These are phyloP conservation scores for Labeo rohita DNA, from an alignment of 2,113 vertebrate species.

Conservation along the genomic window DNA sequence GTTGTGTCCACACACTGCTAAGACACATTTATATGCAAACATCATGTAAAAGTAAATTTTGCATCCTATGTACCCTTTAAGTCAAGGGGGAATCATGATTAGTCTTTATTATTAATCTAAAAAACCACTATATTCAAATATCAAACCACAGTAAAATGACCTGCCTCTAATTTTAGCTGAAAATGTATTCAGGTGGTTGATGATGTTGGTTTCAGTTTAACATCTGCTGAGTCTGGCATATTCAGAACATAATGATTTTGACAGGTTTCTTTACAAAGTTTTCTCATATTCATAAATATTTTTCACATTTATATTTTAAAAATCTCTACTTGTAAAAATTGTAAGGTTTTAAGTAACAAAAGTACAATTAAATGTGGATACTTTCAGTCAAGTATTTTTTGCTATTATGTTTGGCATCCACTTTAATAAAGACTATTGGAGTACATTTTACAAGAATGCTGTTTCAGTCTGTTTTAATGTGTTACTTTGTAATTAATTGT, in stretches of 20 bases:
- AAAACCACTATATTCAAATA: not conserved
- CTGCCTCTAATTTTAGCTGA: not conserved
- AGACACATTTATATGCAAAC: too few species aligned
- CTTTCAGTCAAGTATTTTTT: not conserved
- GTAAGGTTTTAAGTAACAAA: too few species aligned
- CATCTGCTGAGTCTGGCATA: not conserved
- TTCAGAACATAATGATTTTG: not conserved
- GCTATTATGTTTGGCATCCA: not conserved
- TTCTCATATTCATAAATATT: too few species aligned
- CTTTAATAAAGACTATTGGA: not conserved
- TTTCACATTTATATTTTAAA: not conserved
- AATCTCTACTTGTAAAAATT: not conserved
- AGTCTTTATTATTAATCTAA: not conserved
- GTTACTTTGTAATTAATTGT: not conserved
- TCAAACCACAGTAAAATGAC: not conserved
- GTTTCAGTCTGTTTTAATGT: not conserved
- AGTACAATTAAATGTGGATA: not conserved
- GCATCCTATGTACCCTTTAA: too few species aligned
- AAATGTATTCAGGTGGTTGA: not conserved
- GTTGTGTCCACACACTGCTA: too few species aligned
- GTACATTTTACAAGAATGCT: not conserved
- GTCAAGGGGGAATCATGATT: not conserved
- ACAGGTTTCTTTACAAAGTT: not conserved
- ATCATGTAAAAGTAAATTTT: too few species aligned
- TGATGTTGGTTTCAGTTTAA: too few species aligned